A percentile compares a stretch with the other conserved stretches of the same genome.
Conservation (phyloP, 2,797 vertebrate genomes). For the Anableps anableps region DNA sequence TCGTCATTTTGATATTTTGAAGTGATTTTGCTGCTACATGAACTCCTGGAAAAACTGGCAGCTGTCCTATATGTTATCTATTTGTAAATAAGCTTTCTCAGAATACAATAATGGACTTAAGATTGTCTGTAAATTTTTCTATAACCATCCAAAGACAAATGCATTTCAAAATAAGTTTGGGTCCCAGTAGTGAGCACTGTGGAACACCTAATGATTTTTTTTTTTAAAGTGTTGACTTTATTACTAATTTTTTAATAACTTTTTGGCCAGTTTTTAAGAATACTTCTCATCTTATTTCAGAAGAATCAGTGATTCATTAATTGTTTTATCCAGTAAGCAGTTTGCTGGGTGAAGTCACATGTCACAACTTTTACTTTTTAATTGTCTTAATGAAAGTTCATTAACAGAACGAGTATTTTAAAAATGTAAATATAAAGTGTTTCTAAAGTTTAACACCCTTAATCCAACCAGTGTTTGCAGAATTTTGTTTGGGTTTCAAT, state of each 20-base stretch:
- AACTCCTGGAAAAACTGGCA: background rate
- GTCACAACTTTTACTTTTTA: background rate
- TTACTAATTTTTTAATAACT: too few species aligned
- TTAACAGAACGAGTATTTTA: background rate
- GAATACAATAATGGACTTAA: background rate
- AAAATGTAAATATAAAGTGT: background rate
- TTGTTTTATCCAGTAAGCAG: background rate
- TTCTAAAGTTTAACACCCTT: background rate
- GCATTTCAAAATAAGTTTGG: background rate
- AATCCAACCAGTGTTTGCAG: background rate
- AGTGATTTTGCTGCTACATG: background rate
- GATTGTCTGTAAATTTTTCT: background rate
- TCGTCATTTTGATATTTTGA: background rate
- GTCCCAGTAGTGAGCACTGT: background rate
- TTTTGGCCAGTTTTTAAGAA: too few species aligned
- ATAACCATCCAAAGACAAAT: background rate
- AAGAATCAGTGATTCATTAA: too few species aligned
- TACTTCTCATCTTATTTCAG: too few species aligned
- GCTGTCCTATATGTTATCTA: background rate
- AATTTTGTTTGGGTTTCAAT: background rate
- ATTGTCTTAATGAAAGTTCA: background rate
- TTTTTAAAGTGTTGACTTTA: background rate
- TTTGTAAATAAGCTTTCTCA: background rate
- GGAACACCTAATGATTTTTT: background rate
- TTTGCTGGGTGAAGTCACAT: background rate